Conservation (phyloP, 2,113 vertebrate genomes). For the Bombycilla garrulus region DNA sequence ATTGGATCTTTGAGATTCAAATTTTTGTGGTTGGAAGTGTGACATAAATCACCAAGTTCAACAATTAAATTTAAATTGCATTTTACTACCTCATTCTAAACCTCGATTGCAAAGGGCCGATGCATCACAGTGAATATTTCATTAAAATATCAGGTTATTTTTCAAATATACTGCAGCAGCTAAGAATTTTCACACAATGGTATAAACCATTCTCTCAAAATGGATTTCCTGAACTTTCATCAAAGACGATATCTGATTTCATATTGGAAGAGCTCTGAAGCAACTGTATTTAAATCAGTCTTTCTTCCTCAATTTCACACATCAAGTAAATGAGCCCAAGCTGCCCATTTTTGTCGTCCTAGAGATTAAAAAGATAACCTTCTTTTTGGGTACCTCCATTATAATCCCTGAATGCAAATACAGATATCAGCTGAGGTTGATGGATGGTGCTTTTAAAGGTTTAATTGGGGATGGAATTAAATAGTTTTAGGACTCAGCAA, state of each 20-base stretch:
- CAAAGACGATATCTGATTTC: background rate
- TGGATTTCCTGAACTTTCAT: constrained; percentile 29
- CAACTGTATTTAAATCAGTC: constrained; percentile 6
- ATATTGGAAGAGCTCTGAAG: background rate
- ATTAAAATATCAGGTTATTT: constrained; percentile 53
- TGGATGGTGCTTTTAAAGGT: constrained; percentile 52
- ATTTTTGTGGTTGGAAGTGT: constrained; percentile 30
- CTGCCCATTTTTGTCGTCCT: background rate
- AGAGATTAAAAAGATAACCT: background rate
- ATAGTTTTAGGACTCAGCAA: constrained; percentile 49
- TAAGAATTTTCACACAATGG: constrained; percentile 18
- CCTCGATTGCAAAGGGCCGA: constrained; percentile 13
- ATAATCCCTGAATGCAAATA: constrained; percentile 39
- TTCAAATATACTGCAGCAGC: constrained; percentile 14
- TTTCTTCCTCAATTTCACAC: background rate
- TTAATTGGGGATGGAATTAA: constrained; percentile 57
- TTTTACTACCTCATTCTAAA: constrained; percentile 25
- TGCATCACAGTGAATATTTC: constrained; percentile 27
- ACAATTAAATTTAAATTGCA: constrained; percentile 62
- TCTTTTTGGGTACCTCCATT: background rate
- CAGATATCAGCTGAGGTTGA: background rate
- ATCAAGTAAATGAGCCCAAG: constrained; percentile 14
- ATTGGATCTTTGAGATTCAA: constrained; percentile 42
- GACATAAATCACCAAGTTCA: constrained; percentile 44
- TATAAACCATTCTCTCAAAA: constrained; percentile 23